Base-by-base conservation (phyloP, 2,888 invertebrate species). In the Trachelus troglodyta region DNA sequence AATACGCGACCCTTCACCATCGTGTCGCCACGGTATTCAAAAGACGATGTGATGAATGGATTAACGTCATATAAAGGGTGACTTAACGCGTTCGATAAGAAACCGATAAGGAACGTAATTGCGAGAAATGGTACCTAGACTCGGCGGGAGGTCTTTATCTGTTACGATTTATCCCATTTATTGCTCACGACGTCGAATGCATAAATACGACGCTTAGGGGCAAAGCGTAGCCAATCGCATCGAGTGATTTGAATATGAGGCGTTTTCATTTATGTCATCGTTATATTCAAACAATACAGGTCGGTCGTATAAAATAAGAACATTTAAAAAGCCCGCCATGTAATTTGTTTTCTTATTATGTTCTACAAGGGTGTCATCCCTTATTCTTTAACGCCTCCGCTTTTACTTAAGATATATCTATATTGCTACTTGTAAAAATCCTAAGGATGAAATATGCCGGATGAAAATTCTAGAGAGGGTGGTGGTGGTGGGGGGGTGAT, bases 381-480 rank as follows among this genome's bases (percentile, higher is more conserved):
- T 56, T 23, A 56, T 9, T 56, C 56, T 1, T 56, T 56, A 23
- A 56, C 6, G 23, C 23, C 15, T 56, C 56, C 2, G 23, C 56
- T 56, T 23, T 56, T 23, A 0, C 23, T 6, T 6, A 1, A 23
- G 40, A 56, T 6, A 23, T 56, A 56, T 56, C 6, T 56, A 3
- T 23, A 9, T 9, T 23, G 56, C 23, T 23, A 23, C 56, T 56
- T 56, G 6, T 82, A 86, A 84, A 81, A 85, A 85, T 85, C 83
- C 84, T 88, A 87, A 89, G 86, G 83, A 89, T 89, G 89, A 89
- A 89, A 89, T 89, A 89, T 88, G 86, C 84, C 86, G 75, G 80
- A 75, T 56, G 23, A 56, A 56, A 56, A 56, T 56, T 56, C 6
- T 23, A 23, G 56, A 56, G 1, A 2, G 40, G 2, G 9, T 9